These are phyloP conservation scores for Panzeria rudis DNA, from an alignment of 2,888 invertebrate genomes.

Conservation along the genomic window DNA sequence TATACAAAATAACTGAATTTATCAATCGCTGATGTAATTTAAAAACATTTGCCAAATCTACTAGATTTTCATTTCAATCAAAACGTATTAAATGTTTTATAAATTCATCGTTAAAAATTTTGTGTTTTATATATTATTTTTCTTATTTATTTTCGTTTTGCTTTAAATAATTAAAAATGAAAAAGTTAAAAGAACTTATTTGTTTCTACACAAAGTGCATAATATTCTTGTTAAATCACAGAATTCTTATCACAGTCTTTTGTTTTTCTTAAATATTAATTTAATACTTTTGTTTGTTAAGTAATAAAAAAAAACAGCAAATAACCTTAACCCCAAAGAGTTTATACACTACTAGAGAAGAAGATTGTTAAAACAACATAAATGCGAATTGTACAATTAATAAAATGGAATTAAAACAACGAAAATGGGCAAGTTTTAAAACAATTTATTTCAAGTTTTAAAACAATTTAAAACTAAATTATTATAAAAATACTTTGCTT, in stretches of 20 bases:
- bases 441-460: slow-evolving; percentile 71
- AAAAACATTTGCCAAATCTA: slow-evolving; percentile 24
- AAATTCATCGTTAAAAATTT: slow-evolving; percentile 56
- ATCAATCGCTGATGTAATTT: slow-evolving; percentile 12
- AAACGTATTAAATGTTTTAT: slow-evolving; percentile 44
- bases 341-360: slow-evolving; percentile 15
- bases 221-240: slow-evolving; percentile 43
- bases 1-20: not conserved
- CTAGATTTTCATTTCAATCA: slow-evolving; percentile 34
- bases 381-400: not conserved
- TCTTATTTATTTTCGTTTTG: slow-evolving; percentile 60
- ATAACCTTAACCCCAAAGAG: slow-evolving; percentile 66
- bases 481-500: slow-evolving; percentile 59
- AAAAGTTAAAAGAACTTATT: slow-evolving; percentile 41
- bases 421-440: slow-evolving; percentile 68
- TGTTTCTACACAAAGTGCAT: slow-evolving; percentile 38
- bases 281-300: slow-evolving; percentile 7
- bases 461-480: slow-evolving; percentile 71
- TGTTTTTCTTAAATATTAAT: slow-evolving; percentile 49
- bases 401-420: slow-evolving; percentile 69
- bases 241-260: slow-evolving; percentile 60
- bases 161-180: slow-evolving; percentile 54
- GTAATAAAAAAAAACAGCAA: not conserved
- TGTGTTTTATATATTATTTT: slow-evolving; percentile 52
- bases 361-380: slow-evolving; percentile 15